Evolutionary conservation across 1,140 invertebrate species (phyloP).

Genomic region (Brachionus plicatilis): DNA sequence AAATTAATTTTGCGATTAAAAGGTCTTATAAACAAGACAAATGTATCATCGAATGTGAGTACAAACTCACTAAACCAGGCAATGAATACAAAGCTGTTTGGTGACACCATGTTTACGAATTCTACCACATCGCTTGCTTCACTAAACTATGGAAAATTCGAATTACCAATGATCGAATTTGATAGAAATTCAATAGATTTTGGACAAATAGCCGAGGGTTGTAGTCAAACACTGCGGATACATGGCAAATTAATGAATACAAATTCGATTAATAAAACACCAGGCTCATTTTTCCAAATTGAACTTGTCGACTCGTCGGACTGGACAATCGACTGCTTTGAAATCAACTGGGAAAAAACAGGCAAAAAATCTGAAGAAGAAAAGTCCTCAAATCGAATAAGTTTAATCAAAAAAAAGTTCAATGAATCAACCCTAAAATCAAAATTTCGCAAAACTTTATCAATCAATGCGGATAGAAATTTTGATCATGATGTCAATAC

Average conservation of each 20-base stretch:
- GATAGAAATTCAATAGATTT: constrained; percentile 27
- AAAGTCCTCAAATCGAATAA: neutral
- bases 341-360: neutral
- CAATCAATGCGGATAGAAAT: neutral
- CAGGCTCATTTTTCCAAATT: neutral
- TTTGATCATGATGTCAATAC: neutral
- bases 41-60: neutral
- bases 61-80: constrained; percentile 17
- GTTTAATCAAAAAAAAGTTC: neutral
- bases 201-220: constrained; percentile 21
- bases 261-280: neutral
- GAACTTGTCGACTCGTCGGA: neutral
- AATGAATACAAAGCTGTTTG: neutral
- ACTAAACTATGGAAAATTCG: neutral
- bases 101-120: neutral
- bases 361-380: neutral
- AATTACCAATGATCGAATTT: constrained; percentile 15
- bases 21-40: neutral
- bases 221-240: neutral
- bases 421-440: constrained; percentile 18
- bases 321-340: neutral
- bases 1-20: neutral
- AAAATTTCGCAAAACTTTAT: neutral
- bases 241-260: neutral
- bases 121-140: neutral